Base-by-base conservation (phyloP, 2,797 vertebrate species). In the Sebastes iracundus region DNA sequence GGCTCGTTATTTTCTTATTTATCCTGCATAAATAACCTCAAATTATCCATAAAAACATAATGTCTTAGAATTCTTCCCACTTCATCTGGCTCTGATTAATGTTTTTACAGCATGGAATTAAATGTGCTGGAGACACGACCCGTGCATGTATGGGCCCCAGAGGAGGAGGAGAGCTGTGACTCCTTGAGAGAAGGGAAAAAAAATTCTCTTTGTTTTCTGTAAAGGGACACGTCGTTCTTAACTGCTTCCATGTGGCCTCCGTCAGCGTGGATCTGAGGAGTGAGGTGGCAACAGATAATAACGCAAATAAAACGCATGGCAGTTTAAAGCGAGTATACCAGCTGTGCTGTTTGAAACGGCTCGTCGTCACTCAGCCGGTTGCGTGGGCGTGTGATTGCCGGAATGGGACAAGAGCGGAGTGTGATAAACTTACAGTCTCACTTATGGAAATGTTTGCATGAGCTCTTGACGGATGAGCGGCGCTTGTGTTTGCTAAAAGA, bases 41-140 rank as follows among this genome's bases (percentile, higher is more conserved):
- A 95, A 95, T 95, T 94, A 96, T 93, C 94, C 91, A 95, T 95
- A 93, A 95, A 95, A 94, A 89, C 86, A 82, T 90, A 93, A 93
- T 88, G 88, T 86, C 91, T 92, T 90, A 87, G 90, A 93, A 93
- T 92, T 92, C 88, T 89, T 89, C 93, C 92, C 91, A 92, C 93
- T 92, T 95, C 94, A 95, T 96, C 92, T 96, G 95, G 90, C 89
- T 92, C 90, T 87, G 93, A 96, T 95, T 95, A 95, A 94, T 94
- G 92, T 87, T 96, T 96, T 96, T 95, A 95, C 94, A 86, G 93
- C 93, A 77, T 87, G 86, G 92, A 94, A 94, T 94, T 96, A 94
- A 95, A 94, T 92, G 93, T 93, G 92, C 92, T 93, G 91, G 91
- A 94, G 92, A 92, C 89, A 83, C 82, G 82, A 90, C 89, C 90